Conservation (phyloP, 1,140 invertebrate species). For the Drosophila varians region DNA sequence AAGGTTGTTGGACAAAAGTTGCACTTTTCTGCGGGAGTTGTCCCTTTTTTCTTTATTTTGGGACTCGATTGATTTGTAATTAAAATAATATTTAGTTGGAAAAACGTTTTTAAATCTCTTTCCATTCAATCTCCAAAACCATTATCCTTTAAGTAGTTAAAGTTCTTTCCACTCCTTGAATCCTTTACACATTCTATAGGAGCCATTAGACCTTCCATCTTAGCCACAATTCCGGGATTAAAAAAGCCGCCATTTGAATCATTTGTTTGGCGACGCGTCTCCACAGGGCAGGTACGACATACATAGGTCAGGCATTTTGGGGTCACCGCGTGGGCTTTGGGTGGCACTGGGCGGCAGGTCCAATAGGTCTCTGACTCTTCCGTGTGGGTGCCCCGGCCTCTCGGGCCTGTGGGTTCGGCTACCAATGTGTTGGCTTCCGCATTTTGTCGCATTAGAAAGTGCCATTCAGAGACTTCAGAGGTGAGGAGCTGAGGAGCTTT, state of each 20-base stretch:
- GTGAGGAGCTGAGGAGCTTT: no score
- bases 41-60: no score
- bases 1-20: not conserved
- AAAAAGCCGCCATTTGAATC: not conserved
- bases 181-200: no score
- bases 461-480: conserved; percentile 15
- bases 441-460: conserved; percentile 51
- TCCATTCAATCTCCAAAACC: no score
- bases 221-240: conserved; percentile 13
- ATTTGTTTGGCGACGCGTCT: no score
- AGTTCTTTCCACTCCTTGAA: no score
- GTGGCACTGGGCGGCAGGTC: conserved; percentile 3
- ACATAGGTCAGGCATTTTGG: conserved; percentile 17
- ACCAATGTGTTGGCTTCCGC: conserved; percentile 30
- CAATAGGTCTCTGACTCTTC: conserved; percentile 28
- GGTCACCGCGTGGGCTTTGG: conserved; percentile 23
- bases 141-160: no score
- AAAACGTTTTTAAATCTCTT: no score
- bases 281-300: not conserved
- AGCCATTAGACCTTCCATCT: conserved; percentile 38
- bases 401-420: not conserved
- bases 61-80: no score
- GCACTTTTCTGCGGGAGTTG: no score
- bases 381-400: conserved; percentile 47
- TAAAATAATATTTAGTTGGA: no score